These are phyloP conservation scores for Pheosia gnoma DNA, from an alignment of 2,888 invertebrate species.

Conservation along the genomic window DNA sequence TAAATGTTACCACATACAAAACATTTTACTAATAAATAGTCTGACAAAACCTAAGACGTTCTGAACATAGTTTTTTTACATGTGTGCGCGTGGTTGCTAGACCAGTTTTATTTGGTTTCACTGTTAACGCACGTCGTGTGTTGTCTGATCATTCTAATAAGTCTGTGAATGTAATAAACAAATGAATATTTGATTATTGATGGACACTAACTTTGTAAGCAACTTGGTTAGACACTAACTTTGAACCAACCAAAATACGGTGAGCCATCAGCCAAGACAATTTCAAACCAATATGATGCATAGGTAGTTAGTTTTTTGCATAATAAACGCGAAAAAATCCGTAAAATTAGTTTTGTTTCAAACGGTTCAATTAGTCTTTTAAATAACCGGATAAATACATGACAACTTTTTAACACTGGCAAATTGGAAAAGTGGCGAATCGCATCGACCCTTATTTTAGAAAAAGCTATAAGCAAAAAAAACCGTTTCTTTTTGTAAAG, in stretches of 20 bases:
- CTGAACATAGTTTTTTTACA: too few species aligned
- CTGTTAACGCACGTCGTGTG: too few species aligned
- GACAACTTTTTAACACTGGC: not conserved
- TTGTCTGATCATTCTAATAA: too few species aligned
- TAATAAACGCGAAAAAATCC: not conserved
- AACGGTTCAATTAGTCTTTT: too few species aligned
- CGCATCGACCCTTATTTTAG: slow-evolving; percentile 33
- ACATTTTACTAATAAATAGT: too few species aligned
- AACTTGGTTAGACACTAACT: slow-evolving; percentile 2
- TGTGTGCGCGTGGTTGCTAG: too few species aligned
- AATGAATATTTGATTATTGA: slow-evolving; percentile 6
- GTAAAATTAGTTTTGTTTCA: too few species aligned
- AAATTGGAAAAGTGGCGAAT: slow-evolving; percentile 32
- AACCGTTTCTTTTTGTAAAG: slow-evolving; percentile 49
- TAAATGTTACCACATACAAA: too few species aligned
- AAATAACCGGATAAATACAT: too few species aligned
- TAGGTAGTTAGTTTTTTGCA: not conserved
- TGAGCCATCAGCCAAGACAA: not conserved
- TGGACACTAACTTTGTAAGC: not conserved
- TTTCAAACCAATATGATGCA: not conserved
- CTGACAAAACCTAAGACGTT: too few species aligned
- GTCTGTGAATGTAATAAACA: not conserved
- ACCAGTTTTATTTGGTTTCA: too few species aligned
- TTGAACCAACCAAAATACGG: not conserved
- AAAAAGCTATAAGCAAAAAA: not conserved